These are phyloP conservation scores for Pseudomugil tenellus DNA, from an alignment of 2,797 vertebrate species.

Conservation along the genomic window DNA sequence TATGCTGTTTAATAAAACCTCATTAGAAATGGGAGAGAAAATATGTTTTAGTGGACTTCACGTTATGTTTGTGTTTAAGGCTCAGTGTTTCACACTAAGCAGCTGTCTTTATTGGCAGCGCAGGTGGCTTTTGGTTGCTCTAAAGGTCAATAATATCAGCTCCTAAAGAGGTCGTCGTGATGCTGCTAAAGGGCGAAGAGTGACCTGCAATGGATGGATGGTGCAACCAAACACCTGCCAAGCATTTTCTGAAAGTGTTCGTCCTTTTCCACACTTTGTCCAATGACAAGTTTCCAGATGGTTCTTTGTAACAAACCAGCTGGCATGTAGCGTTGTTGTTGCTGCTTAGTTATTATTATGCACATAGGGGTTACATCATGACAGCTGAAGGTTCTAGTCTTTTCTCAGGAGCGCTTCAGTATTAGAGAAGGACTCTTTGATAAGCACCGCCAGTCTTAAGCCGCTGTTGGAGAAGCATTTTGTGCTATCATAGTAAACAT, in stretches of 20 bases:
- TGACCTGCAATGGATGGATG: no score
- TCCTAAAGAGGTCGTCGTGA: neutral
- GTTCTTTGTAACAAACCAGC: neutral
- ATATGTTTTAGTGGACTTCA: no score
- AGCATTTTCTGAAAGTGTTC: neutral
- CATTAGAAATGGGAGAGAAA: no score
- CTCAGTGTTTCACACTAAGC: neutral
- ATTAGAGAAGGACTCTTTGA: neutral
- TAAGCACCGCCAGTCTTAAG: neutral
- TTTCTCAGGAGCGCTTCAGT: slow-evolving; percentile 15
- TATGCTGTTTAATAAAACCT: no score
- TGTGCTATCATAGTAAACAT: no score
- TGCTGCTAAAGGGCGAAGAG: neutral
- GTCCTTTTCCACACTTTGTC: neutral
- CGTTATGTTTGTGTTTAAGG: neutral
- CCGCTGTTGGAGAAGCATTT: neutral
- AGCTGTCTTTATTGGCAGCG: neutral
- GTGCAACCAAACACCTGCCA: neutral
- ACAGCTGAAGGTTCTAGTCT: neutral
- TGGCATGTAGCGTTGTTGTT: neutral
- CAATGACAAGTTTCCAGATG: neutral
- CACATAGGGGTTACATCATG: slow-evolving; percentile 8
- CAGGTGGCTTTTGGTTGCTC: neutral
- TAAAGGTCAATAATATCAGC: neutral
- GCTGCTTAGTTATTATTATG: slow-evolving; percentile 3